Base-by-base conservation (phyloP, 2,797 vertebrate species). In the Cygnus olor region DNA sequence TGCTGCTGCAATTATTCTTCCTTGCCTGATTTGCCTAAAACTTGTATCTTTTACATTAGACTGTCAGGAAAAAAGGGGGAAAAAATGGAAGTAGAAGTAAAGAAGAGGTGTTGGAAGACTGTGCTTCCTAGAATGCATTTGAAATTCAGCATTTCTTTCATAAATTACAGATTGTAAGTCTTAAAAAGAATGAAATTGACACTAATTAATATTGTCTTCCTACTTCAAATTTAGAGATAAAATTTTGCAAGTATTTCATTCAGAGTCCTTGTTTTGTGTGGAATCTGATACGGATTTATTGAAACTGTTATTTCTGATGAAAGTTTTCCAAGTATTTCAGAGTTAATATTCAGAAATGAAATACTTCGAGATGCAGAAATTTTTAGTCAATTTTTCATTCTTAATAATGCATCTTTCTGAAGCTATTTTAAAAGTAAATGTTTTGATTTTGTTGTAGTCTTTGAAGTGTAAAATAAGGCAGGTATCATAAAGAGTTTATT, bases 211-310 rank as follows among this genome's bases (percentile, higher is more conserved):
- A 9, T 49, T 65, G 45, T 56, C 7, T 68, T 51, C 58, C 28
- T 80, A 11, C 21, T 77, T 72, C 51, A 47, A 80, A 45, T 60
- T 61, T 36, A 32, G 63, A 49, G 21, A 85, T 71, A 61, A 70
- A 30, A 13, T 19, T 32, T 34, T 32, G 18, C 49, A 49, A 32
- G 4, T 83, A 11, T 60, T 87, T 79, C 66, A 21, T 78, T 82
- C 3, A 5, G 10, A 64, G 13, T 73, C 32, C 8, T 11, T 1
- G 0, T 77, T 4, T 42, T 63, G 15, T 15, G 2, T 89, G 17
- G 5, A 69, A 53, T 53, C 11, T 78, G 42, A 11, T 10, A 10
- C 36, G 11, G 5, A 36, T 36, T 66, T 71, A 3, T 58, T 81
- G 54, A 51, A 71, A 27, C 24, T 74, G 2, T 40, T 80, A 44